phyloP scores from a whole-genome alignment of 2,888 invertebrate genomes.

The Drosophila mettleri region DNA sequence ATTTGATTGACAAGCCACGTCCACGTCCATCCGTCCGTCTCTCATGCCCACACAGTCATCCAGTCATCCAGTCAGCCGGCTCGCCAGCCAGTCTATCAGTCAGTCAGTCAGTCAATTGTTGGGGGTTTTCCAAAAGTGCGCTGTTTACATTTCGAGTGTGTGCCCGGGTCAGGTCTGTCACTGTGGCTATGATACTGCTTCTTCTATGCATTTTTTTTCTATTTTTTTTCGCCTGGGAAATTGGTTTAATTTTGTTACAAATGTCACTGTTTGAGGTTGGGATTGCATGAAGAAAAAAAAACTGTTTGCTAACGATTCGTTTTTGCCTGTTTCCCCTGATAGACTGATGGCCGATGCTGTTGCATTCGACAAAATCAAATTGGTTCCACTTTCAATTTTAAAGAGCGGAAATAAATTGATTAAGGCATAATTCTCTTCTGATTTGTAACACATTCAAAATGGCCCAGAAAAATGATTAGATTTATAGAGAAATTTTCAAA shows the following conservation, averaged over 20 bases:
- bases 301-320: slow-evolving; percentile 43
- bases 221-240: slow-evolving; percentile 38
- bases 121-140: slow-evolving; percentile 22
- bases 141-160: slow-evolving; percentile 57
- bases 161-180: slow-evolving; percentile 26
- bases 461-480: background rate
- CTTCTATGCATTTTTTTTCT: slow-evolving; percentile 6
- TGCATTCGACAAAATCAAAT: slow-evolving; percentile 22
- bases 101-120: slow-evolving; percentile 42
- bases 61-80: background rate
- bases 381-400: slow-evolving; percentile 11
- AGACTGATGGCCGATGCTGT: background rate
- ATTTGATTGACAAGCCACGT: slow-evolving; percentile 72
- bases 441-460: background rate
- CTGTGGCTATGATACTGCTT: slow-evolving; percentile 40
- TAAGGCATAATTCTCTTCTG: slow-evolving; percentile 1
- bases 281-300: slow-evolving; percentile 4
- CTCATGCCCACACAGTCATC: background rate
- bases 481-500: too few relatives aligned
- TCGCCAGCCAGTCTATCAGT: slow-evolving; percentile 9
- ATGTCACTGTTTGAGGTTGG: slow-evolving; percentile 47
- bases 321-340: slow-evolving; percentile 7
- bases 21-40: slow-evolving; percentile 3
- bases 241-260: slow-evolving; percentile 66
- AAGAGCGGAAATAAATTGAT: slow-evolving; percentile 26